These are phyloP conservation scores for Tinea semifulvella DNA, from an alignment of 2,888 invertebrate genomes.

Conservation along the genomic window DNA sequence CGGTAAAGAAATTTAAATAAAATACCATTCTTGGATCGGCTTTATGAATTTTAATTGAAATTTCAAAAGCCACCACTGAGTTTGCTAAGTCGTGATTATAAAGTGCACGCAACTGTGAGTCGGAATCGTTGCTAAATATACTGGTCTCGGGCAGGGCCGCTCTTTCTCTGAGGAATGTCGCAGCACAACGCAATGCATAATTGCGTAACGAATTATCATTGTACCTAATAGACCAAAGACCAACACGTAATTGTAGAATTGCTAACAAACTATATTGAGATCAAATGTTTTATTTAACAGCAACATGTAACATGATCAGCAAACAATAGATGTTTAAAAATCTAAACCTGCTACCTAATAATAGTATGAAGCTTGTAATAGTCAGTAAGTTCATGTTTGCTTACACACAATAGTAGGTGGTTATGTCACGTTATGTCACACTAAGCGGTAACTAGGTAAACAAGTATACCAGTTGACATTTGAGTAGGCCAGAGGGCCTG, in stretches of 20 bases:
- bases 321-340: constrained; percentile 6
- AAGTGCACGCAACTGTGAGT: constrained; percentile 13
- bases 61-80: constrained; percentile 42
- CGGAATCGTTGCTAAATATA: constrained; percentile 24
- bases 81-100: constrained; percentile 40
- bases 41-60: constrained; percentile 48
- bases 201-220: constrained; percentile 23
- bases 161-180: constrained; percentile 49
- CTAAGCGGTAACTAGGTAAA: constrained; percentile 16
- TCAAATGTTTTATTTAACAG: background rate
- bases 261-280: constrained; percentile 2
- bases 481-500: constrained; percentile 21
- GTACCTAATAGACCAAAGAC: too few species aligned
- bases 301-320: background rate
- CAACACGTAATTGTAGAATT: background rate
- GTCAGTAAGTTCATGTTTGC: constrained; percentile 7
- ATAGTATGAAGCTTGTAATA: constrained; percentile 6
- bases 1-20: constrained; percentile 5
- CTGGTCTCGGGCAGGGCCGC: constrained; percentile 40
- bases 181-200: constrained; percentile 26
- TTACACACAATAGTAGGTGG: constrained; percentile 17
- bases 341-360: constrained; percentile 4
- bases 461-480: constrained; percentile 41
- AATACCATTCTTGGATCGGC: background rate
- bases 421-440: constrained; percentile 36